Conservation (phyloP, 2,113 vertebrate species). For the Ammodytes dubius region DNA sequence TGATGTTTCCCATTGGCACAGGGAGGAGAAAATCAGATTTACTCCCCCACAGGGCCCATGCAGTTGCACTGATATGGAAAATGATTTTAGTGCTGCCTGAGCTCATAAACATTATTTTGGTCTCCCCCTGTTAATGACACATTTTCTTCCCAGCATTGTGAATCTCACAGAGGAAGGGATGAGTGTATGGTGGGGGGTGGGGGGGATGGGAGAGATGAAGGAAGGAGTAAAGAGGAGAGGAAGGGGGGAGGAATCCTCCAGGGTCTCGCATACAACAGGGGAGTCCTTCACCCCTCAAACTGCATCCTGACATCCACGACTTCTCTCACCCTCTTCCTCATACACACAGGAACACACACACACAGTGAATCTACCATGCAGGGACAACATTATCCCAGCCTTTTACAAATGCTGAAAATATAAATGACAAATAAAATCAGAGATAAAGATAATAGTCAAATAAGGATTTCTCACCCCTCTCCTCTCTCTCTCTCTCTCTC, state of each 20-base stretch:
- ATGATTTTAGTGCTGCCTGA: slow-evolving; percentile 83
- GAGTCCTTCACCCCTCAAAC: slow-evolving; percentile 75
- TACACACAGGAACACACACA: slow-evolving; percentile 39
- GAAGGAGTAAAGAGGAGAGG: slow-evolving; percentile 67
- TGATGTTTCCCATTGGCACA: slow-evolving; percentile 86
- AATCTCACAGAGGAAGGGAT: slow-evolving; percentile 76
- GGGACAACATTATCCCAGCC: slow-evolving; percentile 54
- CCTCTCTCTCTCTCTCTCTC: slow-evolving; percentile 30
- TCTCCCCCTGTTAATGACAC: slow-evolving; percentile 83
- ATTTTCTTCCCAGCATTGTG: slow-evolving; percentile 83
- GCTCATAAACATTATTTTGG: slow-evolving; percentile 85
- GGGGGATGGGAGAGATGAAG: slow-evolving; percentile 39
- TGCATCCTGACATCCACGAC: slow-evolving; percentile 70
- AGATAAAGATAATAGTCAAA: slow-evolving; percentile 59
- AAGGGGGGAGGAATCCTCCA: slow-evolving; percentile 73
- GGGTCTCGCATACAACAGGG: slow-evolving; percentile 64
- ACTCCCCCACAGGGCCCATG: slow-evolving; percentile 84
- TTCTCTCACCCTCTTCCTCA: slow-evolving; percentile 58
- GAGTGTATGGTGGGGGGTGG: slow-evolving; percentile 56
- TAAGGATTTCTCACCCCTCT: slow-evolving; percentile 67
- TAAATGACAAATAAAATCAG: slow-evolving; percentile 12
- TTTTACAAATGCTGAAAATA: slow-evolving; percentile 50
- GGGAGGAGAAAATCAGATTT: slow-evolving; percentile 84
- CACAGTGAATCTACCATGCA: slow-evolving; percentile 49
- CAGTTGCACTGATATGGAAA: slow-evolving; percentile 86